Base-by-base conservation (phyloP, 2,888 invertebrate genomes). In the Cephus spinipes region DNA sequence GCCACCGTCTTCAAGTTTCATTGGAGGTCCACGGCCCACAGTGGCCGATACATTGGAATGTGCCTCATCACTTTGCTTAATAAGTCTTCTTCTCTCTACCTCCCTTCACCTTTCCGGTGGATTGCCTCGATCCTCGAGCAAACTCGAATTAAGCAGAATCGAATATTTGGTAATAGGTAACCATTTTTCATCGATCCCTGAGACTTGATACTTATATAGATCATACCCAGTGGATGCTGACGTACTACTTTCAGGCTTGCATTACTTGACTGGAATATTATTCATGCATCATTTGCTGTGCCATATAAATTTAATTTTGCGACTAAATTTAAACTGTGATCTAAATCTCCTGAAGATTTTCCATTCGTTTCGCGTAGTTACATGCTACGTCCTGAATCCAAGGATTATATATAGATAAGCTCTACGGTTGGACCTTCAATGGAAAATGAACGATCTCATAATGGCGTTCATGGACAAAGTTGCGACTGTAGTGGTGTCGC, bases 51-150 rank as follows among this genome's bases (percentile, higher is more conserved):
- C 80, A 78, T 76, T 69, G 83, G 85, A 86, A 87, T 86, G 85
- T 84, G 87, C 87, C 81, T 85, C 85, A 85, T 87, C 87, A 87
- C 84, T 85, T 82, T 81, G 82, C 81, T 85, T 87, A 85, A 87
- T 85, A 85, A 87, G 83, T 85, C 81, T 74, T 74, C 74, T 30
- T n/a, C 34, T 33, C 74, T 74, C 74, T 33, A 11, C 23, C 30
- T 35, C 74, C 79, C 79, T 78, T 74, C 74, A 69, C 69, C 73
- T 79, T 40, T 68, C 36, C 68, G 55, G 77, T 73, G 81, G 79
- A 79, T 80, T 79, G 79, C 79, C 74, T 78, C 80, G 79, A 80
- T 81, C 79, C 76, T 78, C 78, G 73, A 80, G 78, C 79, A 80
- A 80, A 68, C 74, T 79, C 76, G 75, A 82, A 82, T 82, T 33